Evolutionary conservation across 2,888 invertebrate species (phyloP), one percentile per base, ranked within the genome.

Genomic region (Branchipolynoe longqiensis): DNA sequence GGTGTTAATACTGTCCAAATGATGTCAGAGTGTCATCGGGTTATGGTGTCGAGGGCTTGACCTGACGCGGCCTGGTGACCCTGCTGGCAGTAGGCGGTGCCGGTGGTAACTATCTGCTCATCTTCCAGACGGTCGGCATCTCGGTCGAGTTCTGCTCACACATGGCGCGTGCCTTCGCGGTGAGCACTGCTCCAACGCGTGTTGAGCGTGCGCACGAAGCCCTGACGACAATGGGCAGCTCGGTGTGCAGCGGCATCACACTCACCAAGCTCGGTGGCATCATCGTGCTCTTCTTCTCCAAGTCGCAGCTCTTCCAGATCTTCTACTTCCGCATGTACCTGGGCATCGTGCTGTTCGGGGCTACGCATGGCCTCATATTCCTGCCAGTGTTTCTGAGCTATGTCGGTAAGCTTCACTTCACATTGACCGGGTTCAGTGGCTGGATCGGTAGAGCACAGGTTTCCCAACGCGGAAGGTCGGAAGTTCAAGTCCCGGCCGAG

Each of bases 141-240:
- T 96, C 98, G 25, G 99, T 99, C 59, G 99, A 99, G 95, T 99
- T 99, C 95, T 99, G 98, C 94, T 98, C 98, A 88, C 99, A 99
- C 95, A 95, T 99, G 90, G 98, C 98, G 87, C 97, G 98, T 94
- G 96, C 97, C 86, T 99, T 98, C 95, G 96, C 97, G 0, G 95
- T 96, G 84, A 97, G 97, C 82, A 95, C 96, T 84, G 89, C 96
- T 90, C 95, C 95, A 86, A 95, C 96, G 64, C 95, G 97, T 88
- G 95, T 96, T 40, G 95, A 95, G 86, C 95, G 98, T 90, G 97
- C 98, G 0, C 95, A 96, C 0, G 97, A 97, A 91, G 96, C 98
- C 0, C 95, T 99, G 40, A 95, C 96, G 22, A 96, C 96, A 92
- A 98, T 99, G 97, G 99, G 99, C 89, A 97, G 97, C 90, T 98